phyloP scores from a whole-genome alignment of 2,797 vertebrate genomes.

The Mus caroli region DNA sequence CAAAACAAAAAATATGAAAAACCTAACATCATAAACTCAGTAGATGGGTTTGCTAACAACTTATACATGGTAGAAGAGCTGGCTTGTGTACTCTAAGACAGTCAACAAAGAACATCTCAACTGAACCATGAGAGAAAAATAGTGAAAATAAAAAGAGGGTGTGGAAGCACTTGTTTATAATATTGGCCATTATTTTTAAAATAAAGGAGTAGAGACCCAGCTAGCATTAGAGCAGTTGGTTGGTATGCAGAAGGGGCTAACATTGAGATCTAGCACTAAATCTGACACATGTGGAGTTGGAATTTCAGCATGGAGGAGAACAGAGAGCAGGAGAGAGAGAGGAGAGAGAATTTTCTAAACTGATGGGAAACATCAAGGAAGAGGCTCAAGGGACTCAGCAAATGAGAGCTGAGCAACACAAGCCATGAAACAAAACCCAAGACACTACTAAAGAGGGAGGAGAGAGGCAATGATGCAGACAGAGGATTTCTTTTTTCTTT shows the following conservation, averaged over 20 bases:
- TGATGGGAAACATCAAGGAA: background rate
- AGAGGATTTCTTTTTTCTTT: background rate
- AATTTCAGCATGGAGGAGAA: background rate
- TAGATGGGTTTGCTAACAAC: background rate
- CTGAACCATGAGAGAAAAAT: background rate
- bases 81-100: background rate
- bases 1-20: background rate
- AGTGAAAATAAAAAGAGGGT: background rate
- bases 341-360: background rate
- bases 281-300: background rate
- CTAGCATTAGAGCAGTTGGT: background rate
- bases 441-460: background rate
- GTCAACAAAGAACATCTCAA: background rate
- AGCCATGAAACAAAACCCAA: background rate
- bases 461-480: background rate
- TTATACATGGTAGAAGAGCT: background rate
- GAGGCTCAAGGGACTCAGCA: background rate
- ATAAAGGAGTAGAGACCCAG: background rate
- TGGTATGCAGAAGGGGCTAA: background rate
- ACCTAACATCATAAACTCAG: background rate
- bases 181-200: background rate
- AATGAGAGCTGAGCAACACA: background rate
- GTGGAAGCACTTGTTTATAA: background rate
- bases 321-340: background rate
- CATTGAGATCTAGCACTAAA: background rate